Conservation (phyloP, 2,797 vertebrate species). For the Sphaeramia orbicularis region DNA sequence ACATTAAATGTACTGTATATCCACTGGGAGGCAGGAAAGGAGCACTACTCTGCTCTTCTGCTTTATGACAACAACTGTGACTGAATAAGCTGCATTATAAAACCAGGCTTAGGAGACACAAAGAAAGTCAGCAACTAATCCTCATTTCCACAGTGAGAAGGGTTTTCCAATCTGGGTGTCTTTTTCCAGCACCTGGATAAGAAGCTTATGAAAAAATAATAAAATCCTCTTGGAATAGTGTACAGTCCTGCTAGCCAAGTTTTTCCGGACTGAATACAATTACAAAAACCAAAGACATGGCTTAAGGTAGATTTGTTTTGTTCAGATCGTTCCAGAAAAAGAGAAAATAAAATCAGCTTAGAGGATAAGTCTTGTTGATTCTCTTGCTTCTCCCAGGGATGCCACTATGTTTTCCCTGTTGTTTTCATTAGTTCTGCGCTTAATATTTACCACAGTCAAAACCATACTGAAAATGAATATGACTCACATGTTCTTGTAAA, state of each 20-base stretch:
- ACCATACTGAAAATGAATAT: conserved; percentile 57
- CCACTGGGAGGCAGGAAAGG: conserved; percentile 65
- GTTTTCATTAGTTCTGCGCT: conserved; percentile 63
- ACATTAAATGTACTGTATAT: conserved; percentile 13
- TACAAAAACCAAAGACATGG: conserved; percentile 47
- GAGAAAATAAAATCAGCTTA: conserved; percentile 42
- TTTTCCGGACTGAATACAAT: conserved; percentile 39
- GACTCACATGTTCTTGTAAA: conserved; percentile 66
- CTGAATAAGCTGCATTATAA: conserved; percentile 31
- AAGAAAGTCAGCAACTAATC: conserved; percentile 42
- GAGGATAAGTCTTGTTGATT: conserved; percentile 54
- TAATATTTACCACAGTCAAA: conserved; percentile 60
- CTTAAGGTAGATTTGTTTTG: conserved; percentile 61
- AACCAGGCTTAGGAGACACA: conserved; percentile 38
- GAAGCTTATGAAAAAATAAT: conserved; percentile 48
- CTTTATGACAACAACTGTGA: conserved; percentile 10
- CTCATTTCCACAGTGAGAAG: conserved; percentile 34
- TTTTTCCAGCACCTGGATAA: conserved; percentile 56
- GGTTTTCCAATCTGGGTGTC: conserved; percentile 38
- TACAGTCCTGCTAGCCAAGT: conserved; percentile 23
- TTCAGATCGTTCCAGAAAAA: conserved; percentile 49
- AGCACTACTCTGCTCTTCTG: conserved; percentile 11
- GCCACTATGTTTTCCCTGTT: conserved; percentile 52
- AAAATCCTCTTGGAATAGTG: conserved; percentile 44
- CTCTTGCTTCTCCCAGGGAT: conserved; percentile 35